Evolutionary conservation across 2,888 invertebrate species (phyloP).

Genomic region (Erebia ligea): DNA sequence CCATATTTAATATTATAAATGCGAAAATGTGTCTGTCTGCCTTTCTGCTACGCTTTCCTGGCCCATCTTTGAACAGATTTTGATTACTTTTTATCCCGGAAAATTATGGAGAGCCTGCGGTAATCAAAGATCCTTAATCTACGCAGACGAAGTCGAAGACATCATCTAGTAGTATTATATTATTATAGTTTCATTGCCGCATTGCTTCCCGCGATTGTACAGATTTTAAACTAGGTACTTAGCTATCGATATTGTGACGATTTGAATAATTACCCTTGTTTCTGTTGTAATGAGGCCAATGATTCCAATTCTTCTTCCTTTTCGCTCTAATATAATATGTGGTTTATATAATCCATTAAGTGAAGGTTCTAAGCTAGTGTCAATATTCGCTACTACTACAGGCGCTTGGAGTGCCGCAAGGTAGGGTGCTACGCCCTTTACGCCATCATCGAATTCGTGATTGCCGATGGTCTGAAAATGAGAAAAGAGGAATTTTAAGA

Average conservation of each 20-base stretch:
- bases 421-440: conserved; percentile 88
- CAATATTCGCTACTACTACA: conserved; percentile 89
- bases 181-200: too few relatives aligned
- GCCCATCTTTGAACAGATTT: too few relatives aligned
- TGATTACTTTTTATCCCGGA: too few relatives aligned
- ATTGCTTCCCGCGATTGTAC: neutral
- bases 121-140: too few relatives aligned
- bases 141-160: too few relatives aligned
- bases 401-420: conserved; percentile 85
- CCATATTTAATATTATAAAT: too few relatives aligned
- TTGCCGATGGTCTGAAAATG: conserved; percentile 88
- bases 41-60: too few relatives aligned
- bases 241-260: neutral
- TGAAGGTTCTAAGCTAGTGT: conserved; percentile 85
- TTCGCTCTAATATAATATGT: conserved; percentile 85
- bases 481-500: neutral
- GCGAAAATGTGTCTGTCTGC: too few relatives aligned
- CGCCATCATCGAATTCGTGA: conserved; percentile 92
- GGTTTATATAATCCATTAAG: conserved; percentile 84
- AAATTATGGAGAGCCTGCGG: too few relatives aligned
- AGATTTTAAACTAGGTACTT: neutral
- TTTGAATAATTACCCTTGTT: conserved; percentile 77
- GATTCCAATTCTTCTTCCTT: conserved; percentile 88
- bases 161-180: too few relatives aligned
- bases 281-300: conserved; percentile 90